A percentile compares a stretch with the other conserved stretches of the same genome.
These are phyloP conservation scores for Branchipolynoe longqiensis DNA, from an alignment of 2,888 invertebrate genomes.

Conservation along the genomic window DNA sequence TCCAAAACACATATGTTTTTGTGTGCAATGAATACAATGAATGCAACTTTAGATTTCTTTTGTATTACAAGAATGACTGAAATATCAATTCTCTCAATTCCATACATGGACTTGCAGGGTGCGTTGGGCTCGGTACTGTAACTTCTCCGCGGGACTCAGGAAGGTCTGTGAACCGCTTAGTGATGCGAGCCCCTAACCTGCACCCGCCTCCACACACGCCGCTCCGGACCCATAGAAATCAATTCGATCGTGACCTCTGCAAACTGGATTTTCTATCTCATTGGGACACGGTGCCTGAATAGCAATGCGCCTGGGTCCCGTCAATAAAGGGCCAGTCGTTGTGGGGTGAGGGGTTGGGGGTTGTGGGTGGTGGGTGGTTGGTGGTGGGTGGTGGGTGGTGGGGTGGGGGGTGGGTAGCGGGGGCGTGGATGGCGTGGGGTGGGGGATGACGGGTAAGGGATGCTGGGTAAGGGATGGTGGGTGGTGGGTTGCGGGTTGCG, in stretches of 20 bases:
- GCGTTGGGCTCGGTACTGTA: too few species aligned
- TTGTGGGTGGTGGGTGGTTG: background rate
- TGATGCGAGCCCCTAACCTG: background rate
- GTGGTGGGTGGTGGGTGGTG: background rate
- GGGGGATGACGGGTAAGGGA: too few species aligned
- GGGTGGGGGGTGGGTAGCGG: background rate
- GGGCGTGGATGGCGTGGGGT: too few species aligned
- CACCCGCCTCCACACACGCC: background rate
- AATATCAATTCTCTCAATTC: too few species aligned
- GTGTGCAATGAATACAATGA: too few species aligned
- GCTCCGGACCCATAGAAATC: constrained; percentile 48
- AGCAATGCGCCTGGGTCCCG: constrained; percentile 38
- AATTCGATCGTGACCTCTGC: constrained; percentile 54
- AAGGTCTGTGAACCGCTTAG: too few species aligned
- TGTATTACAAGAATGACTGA: too few species aligned
- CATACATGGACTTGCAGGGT: too few species aligned
- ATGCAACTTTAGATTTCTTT: too few species aligned
- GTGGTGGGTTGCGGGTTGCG: background rate
- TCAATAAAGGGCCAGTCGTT: constrained; percentile 4
- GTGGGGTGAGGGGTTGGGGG: background rate
- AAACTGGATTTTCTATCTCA: constrained; percentile 56
- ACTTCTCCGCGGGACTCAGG: too few species aligned
- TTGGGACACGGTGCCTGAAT: constrained; percentile 43
- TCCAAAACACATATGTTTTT: too few species aligned
- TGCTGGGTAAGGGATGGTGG: background rate